Evolutionary conservation across 35 echinoderm and acorn worm species (phyloP), one percentile per base, ranked within the genome.

Genomic region (Heliocidaris erythrogramma): DNA sequence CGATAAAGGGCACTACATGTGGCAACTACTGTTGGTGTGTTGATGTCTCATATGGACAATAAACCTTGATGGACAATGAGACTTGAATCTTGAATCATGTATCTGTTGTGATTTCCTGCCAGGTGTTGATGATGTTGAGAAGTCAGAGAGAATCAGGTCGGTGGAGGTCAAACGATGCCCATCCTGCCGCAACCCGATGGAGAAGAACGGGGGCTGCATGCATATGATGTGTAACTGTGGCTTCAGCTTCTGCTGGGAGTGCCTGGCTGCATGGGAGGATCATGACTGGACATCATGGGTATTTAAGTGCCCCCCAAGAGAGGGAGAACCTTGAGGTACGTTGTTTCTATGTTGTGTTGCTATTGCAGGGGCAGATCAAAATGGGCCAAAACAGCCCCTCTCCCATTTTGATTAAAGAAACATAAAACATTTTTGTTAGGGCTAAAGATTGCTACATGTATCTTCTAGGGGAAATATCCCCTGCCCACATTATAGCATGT

Each of bases 141-240:
- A 32, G 71, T 86, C 17, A 18, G 95, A 31, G 56, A 89, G 50
- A 7, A 96, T 97, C 59, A 93, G 93, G 29, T 42, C 59, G 8
- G 97, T 97, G 47, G 89, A 93, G 18, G 94, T 97, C 0, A 97
- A 97, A 48, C 59, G 93, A 61, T 97, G 97, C 71, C 95, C 97
- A 31, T 47, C 96, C 8, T 97, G 97, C 47, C 13, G 49, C 9
- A 94, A 96, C 60, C 94, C 93, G 0, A 86, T 97, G n/a, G 88
- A 97, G 71, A 97, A 97, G 90, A 93, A 89, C 86, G 95, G 95
- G 18, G 95, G 95, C 13, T 97, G 97, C 60, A 90, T 86, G 65
- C 90, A 94, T 35, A 97, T 97, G 97, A 17, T n/a, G 1, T 97
- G 97, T 47, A 85, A 53, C 88, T 97, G 97, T 95, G 30, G 92